A percentile compares a stretch with the other conserved stretches of the same genome.
phyloP scores from a whole-genome alignment of 2,113 vertebrate species.

The Thalassarche chlororhynchos region DNA sequence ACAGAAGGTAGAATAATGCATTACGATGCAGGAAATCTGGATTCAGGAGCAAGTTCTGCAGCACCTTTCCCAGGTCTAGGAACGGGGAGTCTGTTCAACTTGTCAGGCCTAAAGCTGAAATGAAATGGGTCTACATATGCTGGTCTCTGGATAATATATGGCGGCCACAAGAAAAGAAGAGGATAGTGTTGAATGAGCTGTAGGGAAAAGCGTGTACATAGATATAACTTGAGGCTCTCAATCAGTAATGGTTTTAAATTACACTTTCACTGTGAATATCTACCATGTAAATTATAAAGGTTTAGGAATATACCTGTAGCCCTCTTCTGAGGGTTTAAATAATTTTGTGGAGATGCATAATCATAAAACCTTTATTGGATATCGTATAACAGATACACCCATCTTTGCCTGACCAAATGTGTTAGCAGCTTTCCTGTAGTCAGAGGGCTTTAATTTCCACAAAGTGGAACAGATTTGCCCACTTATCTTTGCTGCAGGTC shows the following conservation, averaged over 20 bases:
- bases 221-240: not conserved
- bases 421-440: not conserved
- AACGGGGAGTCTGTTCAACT: rapidly evolving
- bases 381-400: too few relatives aligned
- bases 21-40: not conserved
- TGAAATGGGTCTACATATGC: rapidly evolving
- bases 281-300: rapidly evolving
- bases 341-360: rapidly evolving
- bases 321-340: not conserved
- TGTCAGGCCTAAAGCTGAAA: not conserved
- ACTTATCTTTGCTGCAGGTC: not conserved
- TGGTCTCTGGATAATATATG: not conserved
- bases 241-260: not conserved
- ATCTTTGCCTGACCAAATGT: not conserved
- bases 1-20: rapidly evolving
- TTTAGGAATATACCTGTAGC: not conserved
- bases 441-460: not conserved
- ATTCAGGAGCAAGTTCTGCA: not conserved
- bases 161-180: not conserved
- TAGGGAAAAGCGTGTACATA: rapidly evolving
- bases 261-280: not conserved
- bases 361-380: not conserved
- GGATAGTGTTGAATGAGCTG: not conserved
- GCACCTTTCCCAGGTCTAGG: not conserved
- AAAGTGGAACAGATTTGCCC: not conserved